Evolutionary conservation across 2,797 vertebrate genomes (phyloP).

Genomic region (Pristis pectinata): DNA sequence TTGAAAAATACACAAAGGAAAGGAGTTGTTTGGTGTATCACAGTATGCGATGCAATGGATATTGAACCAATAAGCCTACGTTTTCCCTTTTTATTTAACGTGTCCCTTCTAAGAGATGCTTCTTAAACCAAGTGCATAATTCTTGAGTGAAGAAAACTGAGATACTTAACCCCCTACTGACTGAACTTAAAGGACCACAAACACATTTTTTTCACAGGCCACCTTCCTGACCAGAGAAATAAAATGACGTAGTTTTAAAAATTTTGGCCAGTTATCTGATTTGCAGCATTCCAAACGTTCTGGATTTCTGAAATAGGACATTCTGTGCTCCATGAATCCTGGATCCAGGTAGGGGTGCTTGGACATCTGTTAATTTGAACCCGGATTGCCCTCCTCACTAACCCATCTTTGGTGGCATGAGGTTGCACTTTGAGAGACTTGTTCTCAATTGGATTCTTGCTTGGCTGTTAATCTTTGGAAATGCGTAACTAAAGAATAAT

Average conservation of each 20-base stretch:
- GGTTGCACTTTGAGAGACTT: not conserved
- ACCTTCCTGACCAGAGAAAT: not conserved
- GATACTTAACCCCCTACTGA: not conserved
- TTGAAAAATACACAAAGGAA: not conserved
- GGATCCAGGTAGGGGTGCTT: too few relatives aligned
- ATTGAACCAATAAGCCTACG: not conserved
- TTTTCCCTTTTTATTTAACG: not conserved
- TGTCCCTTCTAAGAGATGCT: not conserved
- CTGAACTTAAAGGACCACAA: not conserved
- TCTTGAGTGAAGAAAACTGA: not conserved
- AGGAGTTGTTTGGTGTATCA: not conserved
- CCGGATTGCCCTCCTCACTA: too few relatives aligned
- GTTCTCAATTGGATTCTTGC: not conserved
- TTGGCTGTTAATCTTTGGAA: not conserved
- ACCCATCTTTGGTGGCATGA: not conserved
- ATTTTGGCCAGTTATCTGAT: not conserved
- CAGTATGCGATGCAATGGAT: not conserved
- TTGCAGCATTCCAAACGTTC: not conserved
- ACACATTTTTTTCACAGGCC: not conserved
- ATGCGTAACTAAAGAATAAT: not conserved
- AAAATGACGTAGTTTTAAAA: not conserved
- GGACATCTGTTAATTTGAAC: too few relatives aligned
- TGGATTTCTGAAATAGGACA: not conserved
- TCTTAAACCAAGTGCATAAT: not conserved
- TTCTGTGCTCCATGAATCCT: not conserved